A percentile compares a stretch with the other conserved stretches of the same genome.
Conservation (phyloP, 2,888 invertebrate genomes). For the Orthosia incerta region DNA sequence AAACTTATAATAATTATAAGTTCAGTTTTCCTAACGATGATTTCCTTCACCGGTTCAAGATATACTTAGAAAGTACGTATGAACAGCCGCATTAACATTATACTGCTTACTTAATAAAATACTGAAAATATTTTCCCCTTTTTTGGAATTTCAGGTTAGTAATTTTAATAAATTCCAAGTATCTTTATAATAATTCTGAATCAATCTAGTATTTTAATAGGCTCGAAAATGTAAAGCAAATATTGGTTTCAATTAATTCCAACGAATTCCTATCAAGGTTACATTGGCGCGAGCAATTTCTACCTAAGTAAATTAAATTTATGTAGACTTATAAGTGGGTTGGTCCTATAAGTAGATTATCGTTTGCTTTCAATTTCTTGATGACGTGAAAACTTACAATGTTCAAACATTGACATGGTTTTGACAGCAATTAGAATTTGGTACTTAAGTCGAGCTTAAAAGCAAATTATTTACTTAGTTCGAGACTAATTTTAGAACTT, state of each 20-base stretch:
- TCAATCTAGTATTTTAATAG: conserved; percentile 51
- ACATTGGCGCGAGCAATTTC: conserved; percentile 54
- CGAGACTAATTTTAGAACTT: conserved; percentile 2
- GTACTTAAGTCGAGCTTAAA: conserved; percentile 18
- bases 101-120: not conserved
- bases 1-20: too few relatives aligned
- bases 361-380: conserved; percentile 53
- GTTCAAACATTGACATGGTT: conserved; percentile 36
- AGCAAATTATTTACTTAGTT: conserved; percentile 4
- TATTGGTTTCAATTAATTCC: conserved; percentile 65
- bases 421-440: conserved; percentile 20
- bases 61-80: too few relatives aligned
- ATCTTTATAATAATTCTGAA: conserved; percentile 32
- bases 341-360: conserved; percentile 49
- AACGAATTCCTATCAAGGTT: conserved; percentile 50
- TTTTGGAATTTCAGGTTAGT: not conserved
- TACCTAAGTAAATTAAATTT: conserved; percentile 61
- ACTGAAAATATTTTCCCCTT: not conserved
- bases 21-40: too few relatives aligned
- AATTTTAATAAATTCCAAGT: conserved; percentile 22
- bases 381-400: conserved; percentile 49
- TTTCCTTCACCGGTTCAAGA: too few relatives aligned
- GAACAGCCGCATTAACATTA: not conserved
- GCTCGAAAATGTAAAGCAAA: conserved; percentile 50
- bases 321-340: conserved; percentile 54